phyloP scores from a whole-genome alignment of 2,113 vertebrate species.

The Bubo blakistoni region DNA sequence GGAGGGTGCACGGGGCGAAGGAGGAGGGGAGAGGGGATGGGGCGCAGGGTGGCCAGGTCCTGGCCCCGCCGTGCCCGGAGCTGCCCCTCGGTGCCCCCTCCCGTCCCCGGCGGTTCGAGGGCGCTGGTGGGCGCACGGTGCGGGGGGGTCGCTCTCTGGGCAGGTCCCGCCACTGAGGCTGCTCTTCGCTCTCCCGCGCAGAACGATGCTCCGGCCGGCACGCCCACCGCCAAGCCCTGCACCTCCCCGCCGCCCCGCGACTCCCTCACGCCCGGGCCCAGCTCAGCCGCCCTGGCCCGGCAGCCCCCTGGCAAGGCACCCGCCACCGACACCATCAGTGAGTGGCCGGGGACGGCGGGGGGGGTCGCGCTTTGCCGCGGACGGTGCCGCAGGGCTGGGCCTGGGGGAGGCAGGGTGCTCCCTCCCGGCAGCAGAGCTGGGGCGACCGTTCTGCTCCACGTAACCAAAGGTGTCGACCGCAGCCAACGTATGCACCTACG shows the following conservation, averaged over 20 bases:
- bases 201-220: conserved; percentile 17
- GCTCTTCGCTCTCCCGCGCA: neutral
- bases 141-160: neutral
- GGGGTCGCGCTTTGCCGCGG: neutral
- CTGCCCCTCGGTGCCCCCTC: neutral
- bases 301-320: conserved; percentile 76
- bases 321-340: conserved; percentile 77
- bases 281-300: conserved; percentile 75
- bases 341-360: neutral
- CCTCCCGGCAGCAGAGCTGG: neutral
- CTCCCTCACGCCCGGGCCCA: conserved; percentile 79
- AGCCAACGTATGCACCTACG: neutral
- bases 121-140: no score
- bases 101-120: fast-evolving
- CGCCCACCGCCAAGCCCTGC: conserved; percentile 77
- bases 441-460: fast-evolving
- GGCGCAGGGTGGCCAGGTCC: fast-evolving
- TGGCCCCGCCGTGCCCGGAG: neutral
- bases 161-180: neutral
- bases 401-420: fast-evolving
- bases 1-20: neutral
- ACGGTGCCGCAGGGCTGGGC: neutral
- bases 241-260: conserved; percentile 79
- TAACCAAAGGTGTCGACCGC: fast-evolving
- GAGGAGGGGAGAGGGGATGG: neutral